Evolutionary conservation across 1,140 invertebrate genomes (phyloP), one percentile per base, ranked within the genome.

Genomic region (Papilio polyxenes): DNA sequence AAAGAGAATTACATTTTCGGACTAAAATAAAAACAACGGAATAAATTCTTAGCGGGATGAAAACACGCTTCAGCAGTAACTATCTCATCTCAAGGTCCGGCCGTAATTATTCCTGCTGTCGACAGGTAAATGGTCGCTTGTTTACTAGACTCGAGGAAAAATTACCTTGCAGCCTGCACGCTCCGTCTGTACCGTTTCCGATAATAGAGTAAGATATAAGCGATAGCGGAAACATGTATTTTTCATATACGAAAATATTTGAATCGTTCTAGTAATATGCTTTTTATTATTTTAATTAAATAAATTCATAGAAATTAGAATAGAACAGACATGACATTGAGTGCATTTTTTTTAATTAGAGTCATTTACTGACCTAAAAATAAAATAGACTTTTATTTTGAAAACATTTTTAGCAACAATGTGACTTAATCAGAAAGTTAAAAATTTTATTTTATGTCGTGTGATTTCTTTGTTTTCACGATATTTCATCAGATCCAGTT

Each of bases 111-210:
- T 85, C 72, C 83, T 82, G 65, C 83, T 88, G 85, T 87, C 87
- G 85, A 86, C 87, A 86, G 75, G 82, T 84, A 82, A 90, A 88
- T 82, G 87, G 83, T 83, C 72, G 80, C 79, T 83, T 88, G 86
- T 92, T 87, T 90, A 91, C 85, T 86, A 88, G 85, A 85, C 78
- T 75, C 74, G 37, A 86, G 80, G 87, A 91, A 91, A 92, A 91
- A 92, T 91, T 87, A 88, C 82, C 83, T 81, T 53, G 80, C 80
- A 86, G 40, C 82, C 62, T 83, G 83, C 85, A 80, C 78, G 83
- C 82, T 85, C 82, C 82, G 81, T 86, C 84, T 87, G 69, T 86
- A 85, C 83, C 80, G 80, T 48, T 81, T 40, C 79, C 31, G 15
- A 8, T 72, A 69, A 44, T 82, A 77, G 83, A 49, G 13, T 75